Percentiles rank a stretch among this genome's conserved stretches.
phyloP scores from a whole-genome alignment of 2,797 vertebrate species.

The Heliangelus exortis region DNA sequence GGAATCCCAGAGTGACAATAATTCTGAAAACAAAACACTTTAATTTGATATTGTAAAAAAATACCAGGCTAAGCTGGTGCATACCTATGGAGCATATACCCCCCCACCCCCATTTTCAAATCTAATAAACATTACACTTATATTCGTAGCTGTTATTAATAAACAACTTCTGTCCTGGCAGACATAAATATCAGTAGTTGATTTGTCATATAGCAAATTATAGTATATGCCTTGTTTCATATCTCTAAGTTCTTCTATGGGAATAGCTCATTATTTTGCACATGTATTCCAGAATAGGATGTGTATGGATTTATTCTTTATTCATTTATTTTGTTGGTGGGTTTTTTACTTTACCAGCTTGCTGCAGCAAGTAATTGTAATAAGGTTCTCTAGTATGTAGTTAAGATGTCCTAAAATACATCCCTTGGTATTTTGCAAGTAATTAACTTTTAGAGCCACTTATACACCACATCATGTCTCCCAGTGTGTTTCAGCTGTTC shows the following conservation, averaged over 20 bases:
- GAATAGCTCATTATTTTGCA: background rate
- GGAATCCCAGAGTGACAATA: background rate
- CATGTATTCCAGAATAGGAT: background rate
- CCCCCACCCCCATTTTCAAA: background rate
- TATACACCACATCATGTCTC: background rate
- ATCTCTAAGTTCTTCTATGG: background rate
- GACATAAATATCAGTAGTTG: background rate
- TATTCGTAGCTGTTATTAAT: background rate
- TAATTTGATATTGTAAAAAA: background rate
- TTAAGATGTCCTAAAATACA: background rate
- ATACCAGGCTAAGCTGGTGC: background rate
- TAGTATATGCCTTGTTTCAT: background rate
- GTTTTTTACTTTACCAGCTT: background rate
- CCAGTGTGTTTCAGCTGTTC: background rate
- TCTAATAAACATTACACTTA: background rate
- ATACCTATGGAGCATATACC: background rate
- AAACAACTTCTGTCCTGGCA: background rate
- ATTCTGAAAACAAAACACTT: background rate
- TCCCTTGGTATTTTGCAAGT: background rate
- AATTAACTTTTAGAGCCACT: background rate
- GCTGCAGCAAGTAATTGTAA: background rate
- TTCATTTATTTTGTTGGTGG: background rate
- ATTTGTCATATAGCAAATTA: background rate
- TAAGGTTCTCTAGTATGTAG: background rate
- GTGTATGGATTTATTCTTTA: background rate